These are phyloP conservation scores for Coelinius sp. DNA, from an alignment of 2,888 invertebrate genomes.

Conservation along the genomic window DNA sequence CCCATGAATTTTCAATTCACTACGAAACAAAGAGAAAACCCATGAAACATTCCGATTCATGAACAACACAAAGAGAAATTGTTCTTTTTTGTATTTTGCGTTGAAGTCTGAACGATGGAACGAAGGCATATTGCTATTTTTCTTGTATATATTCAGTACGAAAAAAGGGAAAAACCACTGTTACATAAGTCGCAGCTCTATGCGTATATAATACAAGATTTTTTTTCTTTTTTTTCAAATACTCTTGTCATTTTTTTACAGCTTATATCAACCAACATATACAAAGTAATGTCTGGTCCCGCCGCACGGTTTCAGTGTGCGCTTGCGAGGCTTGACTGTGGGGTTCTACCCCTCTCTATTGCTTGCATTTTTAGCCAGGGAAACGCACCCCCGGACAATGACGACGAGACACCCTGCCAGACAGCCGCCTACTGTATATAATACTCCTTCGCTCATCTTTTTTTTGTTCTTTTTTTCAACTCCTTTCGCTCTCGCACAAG, in stretches of 20 bases:
- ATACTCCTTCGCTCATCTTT: conserved; percentile 34
- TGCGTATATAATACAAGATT: neutral
- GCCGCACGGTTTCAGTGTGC: neutral
- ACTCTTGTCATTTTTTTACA: conserved; percentile 1
- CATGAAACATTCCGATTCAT: neutral
- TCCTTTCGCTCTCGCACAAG: conserved; percentile 42
- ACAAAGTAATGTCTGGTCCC: neutral
- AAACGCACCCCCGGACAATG: conserved; percentile 57
- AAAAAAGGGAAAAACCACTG: neutral
- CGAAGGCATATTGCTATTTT: neutral
- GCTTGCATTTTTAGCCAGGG: conserved; percentile 60
- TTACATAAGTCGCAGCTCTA: neutral
- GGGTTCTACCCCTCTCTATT: conserved; percentile 26
- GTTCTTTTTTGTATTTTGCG: neutral
- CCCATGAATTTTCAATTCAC: neutral
- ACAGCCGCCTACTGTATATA: conserved; percentile 54
- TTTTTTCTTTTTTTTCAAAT: neutral
- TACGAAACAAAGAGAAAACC: neutral
- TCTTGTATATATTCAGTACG: neutral
- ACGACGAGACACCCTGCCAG: conserved; percentile 59
- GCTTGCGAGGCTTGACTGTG: conserved; percentile 20
- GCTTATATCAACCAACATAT: neutral
- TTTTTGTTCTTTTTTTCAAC: conserved; percentile 19
- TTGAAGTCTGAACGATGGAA: neutral
- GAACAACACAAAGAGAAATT: neutral